Evolutionary conservation across 1,140 invertebrate genomes (phyloP), one percentile per base, ranked within the genome.

Genomic region (Cecropterus lyciades): DNA sequence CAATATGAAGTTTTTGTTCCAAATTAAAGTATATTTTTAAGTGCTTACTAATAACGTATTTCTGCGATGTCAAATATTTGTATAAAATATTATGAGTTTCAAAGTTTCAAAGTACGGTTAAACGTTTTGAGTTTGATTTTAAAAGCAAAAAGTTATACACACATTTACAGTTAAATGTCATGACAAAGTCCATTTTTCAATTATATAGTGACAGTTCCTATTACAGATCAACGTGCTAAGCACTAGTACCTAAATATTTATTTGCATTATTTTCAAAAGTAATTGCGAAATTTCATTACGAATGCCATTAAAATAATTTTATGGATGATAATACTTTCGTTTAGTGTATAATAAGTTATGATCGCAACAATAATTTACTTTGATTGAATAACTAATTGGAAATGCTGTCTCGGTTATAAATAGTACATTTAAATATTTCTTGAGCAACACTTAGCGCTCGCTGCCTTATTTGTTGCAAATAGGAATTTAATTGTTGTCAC

Each of bases 401-500:
- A 62, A 49, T 51, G 17, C 14, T 42, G 33, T 62, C 49, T 40
- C 57, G 16, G n/a, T 30, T 1, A 10, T 13, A 46, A 49, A 49
- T 14, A 33, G 10, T 30, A 40, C 33, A 20, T 62, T 62, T 62
- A 49, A 62, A 62, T 62, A 49, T 33, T 49, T 40, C 20, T 49
- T 33, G 46, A 49, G 57, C 40, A 60, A 49, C 30, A 60, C n/a
- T 62, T 40, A 17, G n/a, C n/a, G 46, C 15, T 62, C 45, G 30
- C 49, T 62, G 57, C 37, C 45, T 40, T 62, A 37, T 37, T 37
- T 37, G 46, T 16, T 37, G 30, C 16, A 62, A 62, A 62, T 62
- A 10, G 49, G 27, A 62, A 48, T 20, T 62, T 62, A 62, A 62
- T 62, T 60, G 42, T 46, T 60, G 57, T 60, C 57, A 37, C 27